These are phyloP conservation scores for Panulirus ornatus DNA, from an alignment of 1,140 invertebrate species.

Conservation along the genomic window DNA sequence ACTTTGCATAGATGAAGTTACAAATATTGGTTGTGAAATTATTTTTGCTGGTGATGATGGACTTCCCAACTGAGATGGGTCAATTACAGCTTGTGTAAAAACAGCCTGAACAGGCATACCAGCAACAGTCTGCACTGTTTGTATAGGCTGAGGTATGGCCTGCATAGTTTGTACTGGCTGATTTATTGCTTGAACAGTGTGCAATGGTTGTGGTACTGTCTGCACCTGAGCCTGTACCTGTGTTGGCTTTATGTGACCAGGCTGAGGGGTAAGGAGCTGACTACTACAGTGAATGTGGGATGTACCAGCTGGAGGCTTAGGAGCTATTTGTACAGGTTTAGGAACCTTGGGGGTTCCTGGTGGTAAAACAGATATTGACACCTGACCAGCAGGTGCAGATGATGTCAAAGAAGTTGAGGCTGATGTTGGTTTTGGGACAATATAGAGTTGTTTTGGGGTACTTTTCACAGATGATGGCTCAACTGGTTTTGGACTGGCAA, in stretches of 20 bases:
- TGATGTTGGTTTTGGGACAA: conserved; percentile 72
- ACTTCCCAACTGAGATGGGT: conserved; percentile 56
- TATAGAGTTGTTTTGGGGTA: conserved; percentile 69
- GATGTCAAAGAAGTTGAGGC: conserved; percentile 31
- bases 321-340: conserved; percentile 75
- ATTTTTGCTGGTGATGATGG: conserved; percentile 67
- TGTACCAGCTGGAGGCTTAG: conserved; percentile 64
- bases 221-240: conserved; percentile 64
- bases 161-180: conserved; percentile 69
- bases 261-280: conserved; percentile 59
- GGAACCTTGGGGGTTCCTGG: conserved; percentile 48
- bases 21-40: conserved; percentile 67
- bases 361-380: conserved; percentile 53
- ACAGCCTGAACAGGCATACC: conserved; percentile 63
- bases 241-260: conserved; percentile 67
- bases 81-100: conserved; percentile 55
- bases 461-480: conserved; percentile 45
- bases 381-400: conserved; percentile 27
- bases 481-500: conserved; percentile 47
- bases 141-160: conserved; percentile 67
- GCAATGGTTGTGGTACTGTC: conserved; percentile 59
- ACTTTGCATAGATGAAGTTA: conserved; percentile 67
- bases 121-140: conserved; percentile 59
- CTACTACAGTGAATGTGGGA: conserved; percentile 52
- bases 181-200: conserved; percentile 66